phyloP scores from a whole-genome alignment of 2,113 vertebrate genomes.

The Platycercus adscitus region DNA sequence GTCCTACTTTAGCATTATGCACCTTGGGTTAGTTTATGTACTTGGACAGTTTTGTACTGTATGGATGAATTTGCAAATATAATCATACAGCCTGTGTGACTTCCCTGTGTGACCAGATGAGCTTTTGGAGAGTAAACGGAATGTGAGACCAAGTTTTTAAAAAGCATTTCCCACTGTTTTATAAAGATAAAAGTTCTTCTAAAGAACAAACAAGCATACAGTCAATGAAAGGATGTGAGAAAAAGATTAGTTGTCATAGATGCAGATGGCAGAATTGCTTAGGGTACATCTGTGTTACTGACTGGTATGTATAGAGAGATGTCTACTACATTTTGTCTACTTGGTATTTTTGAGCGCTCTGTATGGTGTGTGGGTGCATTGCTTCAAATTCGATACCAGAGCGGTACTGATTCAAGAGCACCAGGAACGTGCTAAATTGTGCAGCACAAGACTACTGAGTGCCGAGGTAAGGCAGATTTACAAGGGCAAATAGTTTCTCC shows the following conservation, averaged over 20 bases:
- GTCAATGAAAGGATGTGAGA: not conserved
- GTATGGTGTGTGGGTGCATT: not conserved
- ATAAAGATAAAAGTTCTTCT: not conserved
- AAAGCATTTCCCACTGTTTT: not conserved
- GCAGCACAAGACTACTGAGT: not conserved
- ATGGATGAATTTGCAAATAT: not conserved
- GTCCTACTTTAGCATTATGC: not conserved
- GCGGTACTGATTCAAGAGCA: not conserved
- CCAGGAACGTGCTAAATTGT: not conserved
- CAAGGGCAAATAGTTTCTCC: not conserved
- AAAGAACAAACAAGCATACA: not conserved
- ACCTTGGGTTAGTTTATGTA: not conserved
- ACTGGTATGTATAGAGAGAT: not conserved
- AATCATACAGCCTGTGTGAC: not conserved
- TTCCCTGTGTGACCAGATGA: not conserved
- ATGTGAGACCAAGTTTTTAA: not conserved
- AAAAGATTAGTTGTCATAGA: not conserved
- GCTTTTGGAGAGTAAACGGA: not conserved
- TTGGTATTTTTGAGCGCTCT: not conserved
- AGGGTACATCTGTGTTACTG: fast-evolving
- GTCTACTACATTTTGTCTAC: not conserved
- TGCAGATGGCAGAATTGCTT: not conserved
- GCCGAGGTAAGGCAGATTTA: not conserved
- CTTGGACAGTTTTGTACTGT: not conserved
- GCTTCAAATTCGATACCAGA: not conserved